phyloP scores from a whole-genome alignment of 2,113 vertebrate genomes.

The Vulpes ferrilata region DNA sequence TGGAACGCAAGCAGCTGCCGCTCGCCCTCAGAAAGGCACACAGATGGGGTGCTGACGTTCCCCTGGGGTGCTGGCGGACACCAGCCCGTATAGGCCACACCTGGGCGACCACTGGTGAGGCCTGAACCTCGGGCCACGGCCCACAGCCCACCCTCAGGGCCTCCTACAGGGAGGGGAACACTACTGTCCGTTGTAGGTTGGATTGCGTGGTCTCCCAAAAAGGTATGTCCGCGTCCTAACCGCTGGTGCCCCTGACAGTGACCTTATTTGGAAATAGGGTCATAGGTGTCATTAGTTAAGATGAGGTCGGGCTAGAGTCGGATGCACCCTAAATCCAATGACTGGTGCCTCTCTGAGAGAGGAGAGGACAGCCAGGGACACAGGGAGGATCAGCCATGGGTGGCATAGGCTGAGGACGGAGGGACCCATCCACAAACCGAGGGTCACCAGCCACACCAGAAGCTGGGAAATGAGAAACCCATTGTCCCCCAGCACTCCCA shows the following conservation, averaged over 20 bases:
- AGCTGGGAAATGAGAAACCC: not conserved
- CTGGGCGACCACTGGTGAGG: rapidly evolving
- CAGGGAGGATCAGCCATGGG: not conserved
- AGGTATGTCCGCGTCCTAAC: not conserved
- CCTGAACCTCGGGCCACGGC: not conserved
- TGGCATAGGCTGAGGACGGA: not conserved
- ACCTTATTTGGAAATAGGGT: not conserved
- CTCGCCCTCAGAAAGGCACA: not conserved
- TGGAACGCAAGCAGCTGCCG: rapidly evolving
- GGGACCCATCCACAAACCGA: not conserved
- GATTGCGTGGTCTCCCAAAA: rapidly evolving
- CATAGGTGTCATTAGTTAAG: not conserved
- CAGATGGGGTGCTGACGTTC: rapidly evolving
- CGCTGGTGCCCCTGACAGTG: not conserved
- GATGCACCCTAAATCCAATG: not conserved
- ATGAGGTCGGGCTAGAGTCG: not conserved
- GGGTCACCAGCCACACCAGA: rapidly evolving
- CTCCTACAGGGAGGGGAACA: not conserved
- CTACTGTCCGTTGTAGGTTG: not conserved
- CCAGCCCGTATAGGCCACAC: too few species aligned
- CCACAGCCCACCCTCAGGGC: rapidly evolving
- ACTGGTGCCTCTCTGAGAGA: not conserved
- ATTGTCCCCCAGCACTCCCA: not conserved
- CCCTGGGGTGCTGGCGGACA: not conserved
- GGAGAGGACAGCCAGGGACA: not conserved